Conservation (phyloP, 1,140 invertebrate genomes). For the Arion vulgaris region DNA sequence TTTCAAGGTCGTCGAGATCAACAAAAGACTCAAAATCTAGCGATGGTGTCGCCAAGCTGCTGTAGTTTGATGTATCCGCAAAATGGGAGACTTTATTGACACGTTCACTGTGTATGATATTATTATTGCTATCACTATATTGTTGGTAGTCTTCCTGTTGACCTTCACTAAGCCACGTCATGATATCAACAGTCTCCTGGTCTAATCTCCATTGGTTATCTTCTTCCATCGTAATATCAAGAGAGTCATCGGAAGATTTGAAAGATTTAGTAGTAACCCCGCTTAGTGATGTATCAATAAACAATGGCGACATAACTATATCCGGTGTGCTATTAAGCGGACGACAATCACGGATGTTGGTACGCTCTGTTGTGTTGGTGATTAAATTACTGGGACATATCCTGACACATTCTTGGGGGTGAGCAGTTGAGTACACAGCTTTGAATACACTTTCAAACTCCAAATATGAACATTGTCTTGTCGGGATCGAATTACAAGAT, state of each 20-base stretch:
- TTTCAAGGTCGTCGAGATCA: not conserved
- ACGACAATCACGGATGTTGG: constrained; percentile 38
- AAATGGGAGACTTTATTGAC: not conserved
- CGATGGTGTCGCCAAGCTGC: not conserved
- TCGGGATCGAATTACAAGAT: constrained; percentile 6
- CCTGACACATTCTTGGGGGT: constrained; percentile 74
- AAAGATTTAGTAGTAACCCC: not conserved
- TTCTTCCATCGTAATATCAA: not conserved
- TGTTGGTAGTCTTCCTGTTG: not conserved
- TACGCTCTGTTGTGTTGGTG: constrained; percentile 55
- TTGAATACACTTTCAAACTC: constrained; percentile 47
- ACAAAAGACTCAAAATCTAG: constrained; percentile 22
- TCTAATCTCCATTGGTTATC: not conserved
- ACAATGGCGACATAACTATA: not conserved
- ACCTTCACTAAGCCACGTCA: constrained; percentile 9
- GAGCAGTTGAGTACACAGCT: constrained; percentile 42
- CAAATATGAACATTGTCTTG: constrained; percentile 47
- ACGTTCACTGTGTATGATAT: not conserved
- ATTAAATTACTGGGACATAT: constrained; percentile 27
- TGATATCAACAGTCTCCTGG: not conserved
- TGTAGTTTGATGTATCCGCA: not conserved
- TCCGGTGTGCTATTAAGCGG: not conserved
- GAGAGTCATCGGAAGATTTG: not conserved
- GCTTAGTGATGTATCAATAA: not conserved
- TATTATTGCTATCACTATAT: not conserved